Percentiles rank a stretch among this genome's conserved stretches.
These are phyloP conservation scores for Ectropis grisescens DNA, from an alignment of 1,140 invertebrate genomes.

Conservation along the genomic window DNA sequence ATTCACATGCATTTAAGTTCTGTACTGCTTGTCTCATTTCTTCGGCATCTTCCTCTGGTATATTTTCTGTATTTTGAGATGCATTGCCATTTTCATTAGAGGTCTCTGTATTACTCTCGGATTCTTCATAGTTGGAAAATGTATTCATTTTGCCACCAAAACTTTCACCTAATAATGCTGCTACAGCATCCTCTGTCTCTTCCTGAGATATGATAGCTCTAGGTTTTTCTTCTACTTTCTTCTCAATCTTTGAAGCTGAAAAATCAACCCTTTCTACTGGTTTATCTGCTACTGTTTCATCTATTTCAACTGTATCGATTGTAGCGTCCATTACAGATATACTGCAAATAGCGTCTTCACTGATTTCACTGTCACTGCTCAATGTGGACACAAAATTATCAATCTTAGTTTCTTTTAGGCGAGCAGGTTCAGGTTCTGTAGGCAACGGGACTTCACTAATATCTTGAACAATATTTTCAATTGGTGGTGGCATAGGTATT, in stretches of 20 bases:
- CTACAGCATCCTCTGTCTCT: conserved; percentile 93
- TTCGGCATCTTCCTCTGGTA: conserved; percentile 78
- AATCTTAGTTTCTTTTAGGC: conserved; percentile 28
- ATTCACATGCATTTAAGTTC: conserved; percentile 79
- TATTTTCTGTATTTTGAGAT: conserved; percentile 64
- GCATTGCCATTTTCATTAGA: conserved; percentile 50
- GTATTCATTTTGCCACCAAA: conserved; percentile 74
- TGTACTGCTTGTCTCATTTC: conserved; percentile 84
- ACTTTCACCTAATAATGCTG: conserved; percentile 86
- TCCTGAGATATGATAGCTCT: conserved; percentile 90
- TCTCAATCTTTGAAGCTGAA: conserved; percentile 48
- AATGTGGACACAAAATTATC: conserved; percentile 24
- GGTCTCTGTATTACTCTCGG: conserved; percentile 42
- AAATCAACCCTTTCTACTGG: conserved; percentile 53
- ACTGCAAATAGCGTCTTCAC: conserved; percentile 82
- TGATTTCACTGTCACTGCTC: conserved; percentile 72
- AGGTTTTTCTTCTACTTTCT: conserved; percentile 80
- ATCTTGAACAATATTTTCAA: conserved; percentile 46
- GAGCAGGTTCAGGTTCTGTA: conserved; percentile 27
- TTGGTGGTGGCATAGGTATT: conserved; percentile 49
- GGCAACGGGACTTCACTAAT: conserved; percentile 49
- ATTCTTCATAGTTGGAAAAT: conserved; percentile 67
- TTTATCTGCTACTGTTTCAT: conserved; percentile 79
- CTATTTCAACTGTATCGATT: conserved; percentile 17
- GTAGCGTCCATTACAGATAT: conserved; percentile 34